These are phyloP conservation scores for Balanococcus diminutus DNA, from an alignment of 2,888 invertebrate genomes.

Conservation along the genomic window DNA sequence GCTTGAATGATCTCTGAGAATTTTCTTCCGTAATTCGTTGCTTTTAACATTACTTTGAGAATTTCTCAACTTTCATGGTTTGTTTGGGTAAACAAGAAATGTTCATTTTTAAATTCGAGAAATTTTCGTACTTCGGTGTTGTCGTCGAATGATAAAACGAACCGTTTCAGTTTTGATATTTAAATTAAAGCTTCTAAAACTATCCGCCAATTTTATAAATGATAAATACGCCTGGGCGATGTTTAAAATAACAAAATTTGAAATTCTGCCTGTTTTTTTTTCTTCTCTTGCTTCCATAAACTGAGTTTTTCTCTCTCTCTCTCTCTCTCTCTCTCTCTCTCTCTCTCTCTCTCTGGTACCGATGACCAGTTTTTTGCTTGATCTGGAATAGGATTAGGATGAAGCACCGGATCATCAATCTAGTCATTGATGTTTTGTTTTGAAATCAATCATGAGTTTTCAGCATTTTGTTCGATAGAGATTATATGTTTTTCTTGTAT, in stretches of 20 bases:
- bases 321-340: no score
- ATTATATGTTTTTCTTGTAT: neutral
- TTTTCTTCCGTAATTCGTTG: neutral
- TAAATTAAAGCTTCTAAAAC: neutral
- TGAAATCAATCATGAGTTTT: neutral
- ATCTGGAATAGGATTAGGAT: neutral
- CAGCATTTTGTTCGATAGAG: neutral
- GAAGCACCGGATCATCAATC: neutral
- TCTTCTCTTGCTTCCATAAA: neutral
- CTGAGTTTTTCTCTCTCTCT: no score
- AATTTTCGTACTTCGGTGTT: neutral
- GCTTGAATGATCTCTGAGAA: neutral
- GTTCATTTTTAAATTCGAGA: neutral
- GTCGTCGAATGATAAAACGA: neutral
- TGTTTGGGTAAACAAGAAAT: neutral
- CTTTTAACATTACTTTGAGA: neutral
- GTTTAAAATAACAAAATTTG: neutral
- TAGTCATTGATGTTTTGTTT: neutral
- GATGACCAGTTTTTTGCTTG: neutral
- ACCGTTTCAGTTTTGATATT: neutral
- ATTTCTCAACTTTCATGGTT: neutral
- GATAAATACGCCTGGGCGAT: neutral
- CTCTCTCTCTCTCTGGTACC: no score
- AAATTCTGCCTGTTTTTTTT: neutral
- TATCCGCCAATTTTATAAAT: neutral